Base-by-base conservation (phyloP, 2,113 vertebrate genomes). In the Lophura nycthemera region DNA sequence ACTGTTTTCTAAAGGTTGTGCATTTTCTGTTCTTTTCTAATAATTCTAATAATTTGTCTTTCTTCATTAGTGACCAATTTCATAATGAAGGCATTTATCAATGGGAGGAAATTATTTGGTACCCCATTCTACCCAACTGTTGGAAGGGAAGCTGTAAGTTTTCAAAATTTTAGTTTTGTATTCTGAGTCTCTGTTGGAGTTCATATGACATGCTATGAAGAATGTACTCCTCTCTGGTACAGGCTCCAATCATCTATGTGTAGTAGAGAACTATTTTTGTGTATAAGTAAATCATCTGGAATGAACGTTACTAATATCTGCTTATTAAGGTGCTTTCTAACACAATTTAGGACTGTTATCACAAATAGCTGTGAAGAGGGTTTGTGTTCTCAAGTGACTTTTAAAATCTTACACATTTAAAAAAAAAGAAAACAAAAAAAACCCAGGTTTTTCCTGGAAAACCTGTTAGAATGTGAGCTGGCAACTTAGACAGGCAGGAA, bases 61-160 rank as follows among this genome's bases (percentile, higher is more conserved):
- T 97, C 83, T 86, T 95, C 57, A 74, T 86, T 87, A 99, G 99
- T 99, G 99, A 99, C 99, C 27, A 99, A 99, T 98, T 99, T 99
- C 97, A 99, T 99, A 97, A 99, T 99, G 99, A 99, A 99, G 97
- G 99, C 99, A 21, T 99, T 99, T 96, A 99, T 99, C 81, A 99
- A 99, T 32, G 99, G 99, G 77, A 98, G 99, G 91, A 99, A 99
- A 96, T 93, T 99, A 88, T 99, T 99, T 92, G 99, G 99, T 73
- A 99, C 98, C 11, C 99, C 99, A 0, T 99, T 98, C 97, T 99
- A 98, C 96, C 99, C 99, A 40, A 72, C 98, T 82, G 97, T 97
- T 40, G 98, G 99, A 89, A 98, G 98, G 95, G 99, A 99, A 98
- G 98, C 98, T 97, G 99, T 99, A 97, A 96, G 98, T 98, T 86